Evolutionary conservation across 2,888 invertebrate genomes (phyloP).

Genomic region (Parnassius apollo): DNA sequence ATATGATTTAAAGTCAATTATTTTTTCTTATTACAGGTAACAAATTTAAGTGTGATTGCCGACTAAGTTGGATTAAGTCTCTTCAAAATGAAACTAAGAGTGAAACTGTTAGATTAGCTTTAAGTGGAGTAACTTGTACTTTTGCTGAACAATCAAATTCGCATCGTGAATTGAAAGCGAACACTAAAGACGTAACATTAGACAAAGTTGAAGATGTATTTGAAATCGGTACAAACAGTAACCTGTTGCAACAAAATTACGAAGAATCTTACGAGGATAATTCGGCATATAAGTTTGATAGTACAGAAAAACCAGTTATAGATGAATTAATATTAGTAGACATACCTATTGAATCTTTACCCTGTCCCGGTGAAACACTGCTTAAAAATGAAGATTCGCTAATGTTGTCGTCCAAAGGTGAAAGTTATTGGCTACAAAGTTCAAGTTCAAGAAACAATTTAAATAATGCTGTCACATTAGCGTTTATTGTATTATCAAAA

Average conservation of each 20-base stretch:
- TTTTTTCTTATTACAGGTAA: constrained; percentile 82
- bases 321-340: constrained; percentile 58
- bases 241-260: constrained; percentile 48
- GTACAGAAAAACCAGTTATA: constrained; percentile 48
- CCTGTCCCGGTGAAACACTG: constrained; percentile 53
- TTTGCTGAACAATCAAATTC: constrained; percentile 36
- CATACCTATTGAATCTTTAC: constrained; percentile 55
- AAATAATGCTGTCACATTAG: constrained; percentile 44
- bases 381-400: constrained; percentile 68
- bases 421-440: constrained; percentile 61
- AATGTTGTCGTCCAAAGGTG: constrained; percentile 71
- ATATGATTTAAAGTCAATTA: no score
- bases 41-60: constrained; percentile 89
- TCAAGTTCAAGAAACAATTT: constrained; percentile 33
- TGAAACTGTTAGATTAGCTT: constrained; percentile 82
- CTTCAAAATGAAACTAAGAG: constrained; percentile 88
- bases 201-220: constrained; percentile 43
- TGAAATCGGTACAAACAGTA: constrained; percentile 47
- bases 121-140: constrained; percentile 86
- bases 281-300: constrained; percentile 50
- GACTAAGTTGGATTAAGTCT: constrained; percentile 88
- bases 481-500: constrained; percentile 36
- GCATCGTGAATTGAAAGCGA: constrained; percentile 35
- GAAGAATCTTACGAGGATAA: constrained; percentile 51
- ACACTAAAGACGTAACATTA: constrained; percentile 28